These are phyloP conservation scores for Anser cygnoides DNA, from an alignment of 2,113 vertebrate genomes.

Conservation along the genomic window DNA sequence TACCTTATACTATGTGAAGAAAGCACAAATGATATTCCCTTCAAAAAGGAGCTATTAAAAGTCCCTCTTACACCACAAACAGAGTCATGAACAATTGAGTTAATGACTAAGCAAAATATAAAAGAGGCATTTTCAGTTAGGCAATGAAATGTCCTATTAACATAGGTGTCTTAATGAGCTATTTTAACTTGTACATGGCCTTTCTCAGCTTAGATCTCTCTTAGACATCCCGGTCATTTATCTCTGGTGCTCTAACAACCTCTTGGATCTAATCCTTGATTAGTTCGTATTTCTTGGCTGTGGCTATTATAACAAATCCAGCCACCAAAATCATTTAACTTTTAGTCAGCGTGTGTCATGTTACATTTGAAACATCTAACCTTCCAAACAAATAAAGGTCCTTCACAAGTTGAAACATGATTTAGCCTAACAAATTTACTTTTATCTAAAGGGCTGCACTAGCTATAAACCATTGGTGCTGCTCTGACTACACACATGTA, in stretches of 20 bases:
- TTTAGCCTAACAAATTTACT: background rate
- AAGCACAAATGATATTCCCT: background rate
- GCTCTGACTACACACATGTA: background rate
- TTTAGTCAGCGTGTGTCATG: background rate
- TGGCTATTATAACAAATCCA: background rate
- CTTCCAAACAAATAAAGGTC: background rate
- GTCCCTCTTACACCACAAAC: background rate
- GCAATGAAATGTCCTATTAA: conserved; percentile 36
- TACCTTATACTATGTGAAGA: conserved; percentile 1
- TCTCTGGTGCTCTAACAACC: background rate
- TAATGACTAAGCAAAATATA: conserved; percentile 34
- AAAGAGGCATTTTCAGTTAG: background rate
- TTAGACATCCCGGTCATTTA: conserved; percentile 30
- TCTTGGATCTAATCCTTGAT: conserved; percentile 19
- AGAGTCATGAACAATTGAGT: conserved; percentile 29
- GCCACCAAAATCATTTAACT: background rate
- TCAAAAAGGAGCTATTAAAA: conserved; percentile 19
- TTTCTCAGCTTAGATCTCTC: conserved; percentile 6
- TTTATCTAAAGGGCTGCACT: background rate
- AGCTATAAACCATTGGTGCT: background rate
- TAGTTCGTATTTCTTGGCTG: background rate
- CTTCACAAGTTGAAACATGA: background rate
- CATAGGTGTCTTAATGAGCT: conserved; percentile 35
- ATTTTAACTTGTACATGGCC: conserved; percentile 52
- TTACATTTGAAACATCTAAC: background rate